A percentile compares a stretch with the other conserved stretches of the same genome.
phyloP scores from a whole-genome alignment of 2,888 invertebrate genomes.

The Leucophora obtusa region DNA sequence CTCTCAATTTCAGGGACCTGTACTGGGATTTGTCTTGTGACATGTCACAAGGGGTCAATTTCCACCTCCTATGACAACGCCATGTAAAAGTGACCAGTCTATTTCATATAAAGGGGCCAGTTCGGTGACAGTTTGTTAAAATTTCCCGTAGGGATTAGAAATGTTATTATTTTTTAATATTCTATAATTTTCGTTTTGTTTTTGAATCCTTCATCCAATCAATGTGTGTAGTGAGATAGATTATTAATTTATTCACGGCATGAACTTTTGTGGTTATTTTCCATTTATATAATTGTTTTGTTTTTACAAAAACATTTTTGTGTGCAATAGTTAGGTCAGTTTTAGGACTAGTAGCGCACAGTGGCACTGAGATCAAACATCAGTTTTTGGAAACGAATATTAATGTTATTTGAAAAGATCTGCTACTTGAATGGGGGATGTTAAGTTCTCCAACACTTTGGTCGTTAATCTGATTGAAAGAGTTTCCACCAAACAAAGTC shows the following conservation, averaged over 20 bases:
- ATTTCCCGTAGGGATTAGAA: no score
- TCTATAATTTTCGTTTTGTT: not conserved
- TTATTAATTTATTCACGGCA: slow-evolving; percentile 12
- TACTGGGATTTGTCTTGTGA: no score
- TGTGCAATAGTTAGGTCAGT: slow-evolving; percentile 5
- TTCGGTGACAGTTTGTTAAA: no score
- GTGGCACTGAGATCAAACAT: not conserved
- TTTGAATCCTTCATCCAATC: not conserved
- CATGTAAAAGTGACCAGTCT: no score
- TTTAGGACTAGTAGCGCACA: slow-evolving; percentile 18
- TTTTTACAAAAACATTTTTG: slow-evolving; percentile 24
- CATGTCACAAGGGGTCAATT: no score
- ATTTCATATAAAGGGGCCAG: no score
- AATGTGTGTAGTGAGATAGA: not conserved
- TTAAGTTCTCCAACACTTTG: not conserved
- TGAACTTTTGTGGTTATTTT: slow-evolving; percentile 19
- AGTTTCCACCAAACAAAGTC: not conserved
- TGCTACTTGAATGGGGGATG: no score
- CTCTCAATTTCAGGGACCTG: no score
- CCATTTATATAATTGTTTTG: slow-evolving; percentile 14
- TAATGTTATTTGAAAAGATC: no score
- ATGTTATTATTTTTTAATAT: no score
- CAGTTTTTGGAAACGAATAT: not conserved
- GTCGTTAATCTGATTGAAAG: slow-evolving; percentile 1
- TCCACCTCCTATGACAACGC: no score